Conservation (phyloP, 2,797 vertebrate species). For the Borostomias antarcticus region DNA sequence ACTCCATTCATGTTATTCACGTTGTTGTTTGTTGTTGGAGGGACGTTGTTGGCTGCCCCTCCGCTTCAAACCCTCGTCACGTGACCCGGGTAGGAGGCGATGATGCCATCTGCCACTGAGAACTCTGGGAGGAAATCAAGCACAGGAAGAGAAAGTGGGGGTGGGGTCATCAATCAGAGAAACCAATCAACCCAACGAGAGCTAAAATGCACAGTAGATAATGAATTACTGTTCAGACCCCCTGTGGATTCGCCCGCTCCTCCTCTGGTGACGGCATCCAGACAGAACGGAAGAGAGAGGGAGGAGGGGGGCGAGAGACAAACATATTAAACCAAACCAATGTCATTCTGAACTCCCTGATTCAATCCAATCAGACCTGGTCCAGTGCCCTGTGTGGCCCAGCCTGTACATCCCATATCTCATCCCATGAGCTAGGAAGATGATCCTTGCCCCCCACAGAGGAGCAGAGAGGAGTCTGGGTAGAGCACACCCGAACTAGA, state of each 20-base stretch:
- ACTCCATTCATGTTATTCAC: too few relatives aligned
- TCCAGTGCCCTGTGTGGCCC: too few relatives aligned
- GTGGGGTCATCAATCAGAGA: background rate
- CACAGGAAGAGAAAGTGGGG: background rate
- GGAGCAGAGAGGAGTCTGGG: too few relatives aligned
- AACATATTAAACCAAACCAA: background rate
- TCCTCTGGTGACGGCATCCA: background rate
- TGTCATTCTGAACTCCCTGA: background rate
- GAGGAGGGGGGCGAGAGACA: background rate
- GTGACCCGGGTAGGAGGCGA: background rate
- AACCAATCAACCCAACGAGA: background rate
- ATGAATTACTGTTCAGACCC: background rate
- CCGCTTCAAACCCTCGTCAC: background rate
- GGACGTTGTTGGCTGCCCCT: too few relatives aligned
- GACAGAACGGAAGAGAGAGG: background rate
- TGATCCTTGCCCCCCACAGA: too few relatives aligned
- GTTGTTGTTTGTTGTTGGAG: too few relatives aligned
- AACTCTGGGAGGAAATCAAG: background rate
- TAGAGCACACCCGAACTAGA: too few relatives aligned
- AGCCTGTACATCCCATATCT: too few relatives aligned
- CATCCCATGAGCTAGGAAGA: too few relatives aligned
- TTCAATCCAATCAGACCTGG: background rate
- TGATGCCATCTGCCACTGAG: background rate
- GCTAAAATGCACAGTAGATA: background rate
- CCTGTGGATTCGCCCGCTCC: background rate